phyloP scores from a whole-genome alignment of 2,888 invertebrate species.

The Melanostoma scalare region DNA sequence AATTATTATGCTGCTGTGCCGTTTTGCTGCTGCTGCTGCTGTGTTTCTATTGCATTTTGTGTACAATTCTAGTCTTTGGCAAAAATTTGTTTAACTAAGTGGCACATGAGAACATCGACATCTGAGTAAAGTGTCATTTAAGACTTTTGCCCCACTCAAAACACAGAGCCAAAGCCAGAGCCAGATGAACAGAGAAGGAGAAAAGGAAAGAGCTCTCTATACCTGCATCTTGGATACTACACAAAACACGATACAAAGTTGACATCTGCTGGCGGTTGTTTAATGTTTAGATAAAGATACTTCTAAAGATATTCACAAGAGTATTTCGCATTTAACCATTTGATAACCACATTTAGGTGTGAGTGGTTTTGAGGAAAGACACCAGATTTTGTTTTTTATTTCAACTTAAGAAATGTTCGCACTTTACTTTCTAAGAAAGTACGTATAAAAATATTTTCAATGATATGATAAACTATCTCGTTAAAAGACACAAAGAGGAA shows the following conservation, averaged over 20 bases:
- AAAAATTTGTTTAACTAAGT: conserved; percentile 70
- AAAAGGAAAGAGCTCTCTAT: conserved; percentile 6
- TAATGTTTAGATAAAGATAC: background rate
- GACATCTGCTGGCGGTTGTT: conserved; percentile 61
- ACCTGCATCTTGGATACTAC: conserved; percentile 41
- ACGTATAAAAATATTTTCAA: conserved; percentile 1
- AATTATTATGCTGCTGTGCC: background rate
- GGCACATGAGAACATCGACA: conserved; percentile 67
- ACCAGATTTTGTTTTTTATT: conserved; percentile 8
- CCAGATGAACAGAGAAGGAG: background rate
- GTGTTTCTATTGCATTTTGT: conserved; percentile 21
- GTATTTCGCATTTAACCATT: conserved; percentile 56
- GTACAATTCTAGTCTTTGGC: conserved; percentile 7
- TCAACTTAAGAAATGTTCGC: conserved; percentile 27
- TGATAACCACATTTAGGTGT: conserved; percentile 44
- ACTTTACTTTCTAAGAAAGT: conserved; percentile 52
- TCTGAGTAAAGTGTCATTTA: conserved; percentile 62
- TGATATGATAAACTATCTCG: conserved; percentile 9
- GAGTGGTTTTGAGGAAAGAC: conserved; percentile 10
- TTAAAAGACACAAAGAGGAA: conserved; percentile 21
- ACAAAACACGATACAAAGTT: conserved; percentile 34
- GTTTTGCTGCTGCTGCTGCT: background rate
- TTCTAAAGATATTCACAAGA: conserved; percentile 46
- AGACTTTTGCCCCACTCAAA: conserved; percentile 26
- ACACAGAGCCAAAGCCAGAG: background rate